These are phyloP conservation scores for Ahaetulla prasina DNA, from an alignment of 2,113 vertebrate species.

Conservation along the genomic window DNA sequence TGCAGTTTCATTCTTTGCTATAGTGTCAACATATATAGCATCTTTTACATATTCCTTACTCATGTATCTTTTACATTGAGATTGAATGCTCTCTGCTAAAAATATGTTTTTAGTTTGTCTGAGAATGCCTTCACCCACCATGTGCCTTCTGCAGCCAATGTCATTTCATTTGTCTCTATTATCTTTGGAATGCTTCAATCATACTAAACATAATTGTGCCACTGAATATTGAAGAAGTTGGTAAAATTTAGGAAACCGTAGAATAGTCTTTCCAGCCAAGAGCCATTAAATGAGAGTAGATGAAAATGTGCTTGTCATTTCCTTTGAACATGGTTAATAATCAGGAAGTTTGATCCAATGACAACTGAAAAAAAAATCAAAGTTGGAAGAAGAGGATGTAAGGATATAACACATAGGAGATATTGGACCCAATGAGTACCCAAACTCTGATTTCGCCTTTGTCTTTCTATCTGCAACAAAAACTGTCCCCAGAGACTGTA, in stretches of 20 bases:
- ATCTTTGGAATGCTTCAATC: background rate
- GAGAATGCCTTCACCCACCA: background rate
- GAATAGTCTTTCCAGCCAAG: background rate
- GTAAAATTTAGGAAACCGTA: background rate
- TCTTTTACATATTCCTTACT: background rate
- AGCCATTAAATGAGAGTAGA: background rate
- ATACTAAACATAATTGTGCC: background rate
- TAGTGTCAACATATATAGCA: background rate
- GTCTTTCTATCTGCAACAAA: background rate
- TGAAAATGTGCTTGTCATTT: background rate
- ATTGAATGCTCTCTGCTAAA: background rate
- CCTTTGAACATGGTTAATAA: background rate
- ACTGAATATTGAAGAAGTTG: background rate
- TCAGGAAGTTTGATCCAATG: background rate
- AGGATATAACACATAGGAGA: background rate
- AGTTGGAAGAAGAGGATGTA: background rate
- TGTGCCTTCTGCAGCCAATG: background rate
- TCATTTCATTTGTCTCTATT: background rate
- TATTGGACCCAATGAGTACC: background rate
- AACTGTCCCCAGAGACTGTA: background rate
- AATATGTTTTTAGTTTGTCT: background rate
- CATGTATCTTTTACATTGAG: background rate
- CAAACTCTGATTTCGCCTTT: background rate
- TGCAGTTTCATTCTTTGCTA: background rate
- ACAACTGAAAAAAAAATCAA: background rate